phyloP scores from a whole-genome alignment of 2,113 vertebrate species.

The Misgurnus anguillicaudatus region DNA sequence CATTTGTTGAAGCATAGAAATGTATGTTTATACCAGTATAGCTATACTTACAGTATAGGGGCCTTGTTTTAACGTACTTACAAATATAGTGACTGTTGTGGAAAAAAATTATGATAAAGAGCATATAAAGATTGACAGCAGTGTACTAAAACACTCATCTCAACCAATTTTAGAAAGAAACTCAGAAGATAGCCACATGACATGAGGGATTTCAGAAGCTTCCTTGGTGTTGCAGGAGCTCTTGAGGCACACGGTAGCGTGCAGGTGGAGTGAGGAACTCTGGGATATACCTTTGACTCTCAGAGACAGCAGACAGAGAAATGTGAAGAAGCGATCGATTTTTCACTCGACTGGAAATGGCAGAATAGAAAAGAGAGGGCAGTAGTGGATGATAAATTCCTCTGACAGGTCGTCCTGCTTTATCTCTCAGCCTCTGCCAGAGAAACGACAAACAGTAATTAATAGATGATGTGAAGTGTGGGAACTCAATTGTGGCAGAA shows the following conservation, averaged over 20 bases:
- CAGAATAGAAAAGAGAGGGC: not conserved
- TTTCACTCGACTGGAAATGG: slow-evolving; percentile 36
- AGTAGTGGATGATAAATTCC: slow-evolving; percentile 16
- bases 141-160: not conserved
- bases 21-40: no score
- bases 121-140: not conserved
- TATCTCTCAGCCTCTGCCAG: slow-evolving; percentile 3
- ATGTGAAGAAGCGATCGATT: slow-evolving; percentile 28
- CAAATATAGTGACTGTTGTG: no score
- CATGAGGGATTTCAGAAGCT: slow-evolving; percentile 62
- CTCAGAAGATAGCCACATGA: slow-evolving; percentile 56
- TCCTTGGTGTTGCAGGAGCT: slow-evolving; percentile 56
- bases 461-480: slow-evolving; percentile 15
- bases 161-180: not conserved
- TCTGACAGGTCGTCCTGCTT: slow-evolving; percentile 27
- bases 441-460: slow-evolving; percentile 19
- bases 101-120: no score
- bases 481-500: not conserved
- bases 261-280: slow-evolving; percentile 6
- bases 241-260: not conserved
- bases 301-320: slow-evolving; percentile 23
- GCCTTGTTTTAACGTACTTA: no score
- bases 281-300: slow-evolving; percentile 24
- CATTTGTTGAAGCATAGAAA: slow-evolving; percentile 47
- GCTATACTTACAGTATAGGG: no score